Evolutionary conservation across 2,797 vertebrate genomes (phyloP).

Genomic region (Triplophysa yarkandensis): DNA sequence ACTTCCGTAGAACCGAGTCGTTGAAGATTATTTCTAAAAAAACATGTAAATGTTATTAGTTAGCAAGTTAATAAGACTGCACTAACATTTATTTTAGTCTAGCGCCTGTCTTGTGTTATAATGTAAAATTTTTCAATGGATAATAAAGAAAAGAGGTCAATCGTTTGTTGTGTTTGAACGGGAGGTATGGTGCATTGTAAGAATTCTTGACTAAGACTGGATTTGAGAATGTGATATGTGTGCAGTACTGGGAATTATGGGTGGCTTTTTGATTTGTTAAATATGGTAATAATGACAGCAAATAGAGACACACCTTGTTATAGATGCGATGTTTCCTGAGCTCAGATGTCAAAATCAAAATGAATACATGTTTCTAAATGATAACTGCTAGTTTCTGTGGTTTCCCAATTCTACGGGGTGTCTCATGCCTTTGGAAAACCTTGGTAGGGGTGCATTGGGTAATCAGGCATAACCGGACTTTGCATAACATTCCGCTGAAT

Average conservation of each 20-base stretch:
- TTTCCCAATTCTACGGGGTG: too few species aligned
- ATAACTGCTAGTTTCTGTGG: neutral
- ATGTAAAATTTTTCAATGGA: too few species aligned
- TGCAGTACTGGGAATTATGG: constrained; percentile 16
- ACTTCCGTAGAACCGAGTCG: too few species aligned
- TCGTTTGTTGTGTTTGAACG: constrained; percentile 1
- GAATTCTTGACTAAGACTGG: constrained; percentile 11
- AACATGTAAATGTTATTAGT: too few species aligned
- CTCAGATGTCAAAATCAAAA: constrained; percentile 2
- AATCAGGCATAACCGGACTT: too few species aligned
- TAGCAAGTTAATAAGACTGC: too few species aligned
- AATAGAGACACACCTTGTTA: neutral
- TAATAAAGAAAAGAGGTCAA: neutral
- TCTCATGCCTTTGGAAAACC: too few species aligned
- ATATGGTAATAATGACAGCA: neutral
- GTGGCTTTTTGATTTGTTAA: neutral
- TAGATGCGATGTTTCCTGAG: neutral
- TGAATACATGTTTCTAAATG: neutral
- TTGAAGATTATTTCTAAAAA: too few species aligned
- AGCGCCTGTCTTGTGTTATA: too few species aligned
- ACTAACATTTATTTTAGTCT: too few species aligned
- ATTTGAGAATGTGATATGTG: constrained; percentile 16
- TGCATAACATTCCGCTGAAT: too few species aligned
- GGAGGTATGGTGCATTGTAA: constrained; percentile 36
- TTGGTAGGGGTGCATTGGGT: too few species aligned